Evolutionary conservation across 2,797 vertebrate species (phyloP).

Genomic region (Chromobotia macracanthus): DNA sequence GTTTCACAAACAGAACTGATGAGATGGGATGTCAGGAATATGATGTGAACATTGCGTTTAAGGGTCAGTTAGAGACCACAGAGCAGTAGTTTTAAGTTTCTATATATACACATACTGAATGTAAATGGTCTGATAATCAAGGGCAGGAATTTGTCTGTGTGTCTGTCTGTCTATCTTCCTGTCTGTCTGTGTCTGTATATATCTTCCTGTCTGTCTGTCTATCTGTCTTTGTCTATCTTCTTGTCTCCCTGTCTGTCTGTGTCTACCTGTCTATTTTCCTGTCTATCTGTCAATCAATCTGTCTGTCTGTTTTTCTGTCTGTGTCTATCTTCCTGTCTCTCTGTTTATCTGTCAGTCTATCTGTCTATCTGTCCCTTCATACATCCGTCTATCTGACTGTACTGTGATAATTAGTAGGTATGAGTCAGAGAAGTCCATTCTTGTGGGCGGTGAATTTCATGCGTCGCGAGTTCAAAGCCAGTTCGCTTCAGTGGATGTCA

Average conservation of each 20-base stretch:
- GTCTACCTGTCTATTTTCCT: neutral
- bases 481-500: constrained; percentile 37
- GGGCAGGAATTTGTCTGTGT: neutral
- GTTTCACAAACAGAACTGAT: constrained; percentile 45
- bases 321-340: neutral
- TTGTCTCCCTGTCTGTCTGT: neutral
- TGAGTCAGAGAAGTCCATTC: neutral
- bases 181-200: neutral
- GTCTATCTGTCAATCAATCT: neutral
- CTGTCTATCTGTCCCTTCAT: neutral
- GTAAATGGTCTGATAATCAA: neutral
- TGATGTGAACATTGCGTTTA: constrained; percentile 7
- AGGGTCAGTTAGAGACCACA: neutral
- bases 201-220: too few relatives aligned
- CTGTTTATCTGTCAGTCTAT: neutral
- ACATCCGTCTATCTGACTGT: neutral
- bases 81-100: neutral
- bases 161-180: neutral
- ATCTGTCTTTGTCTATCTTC: too few relatives aligned
- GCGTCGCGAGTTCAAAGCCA: constrained; percentile 24
- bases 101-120: neutral
- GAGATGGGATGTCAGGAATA: constrained; percentile 35
- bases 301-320: too few relatives aligned
- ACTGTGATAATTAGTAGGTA: neutral
- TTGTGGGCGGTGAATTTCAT: neutral